phyloP scores from a whole-genome alignment of 2,113 vertebrate genomes.

The Gymnarchus niloticus region DNA sequence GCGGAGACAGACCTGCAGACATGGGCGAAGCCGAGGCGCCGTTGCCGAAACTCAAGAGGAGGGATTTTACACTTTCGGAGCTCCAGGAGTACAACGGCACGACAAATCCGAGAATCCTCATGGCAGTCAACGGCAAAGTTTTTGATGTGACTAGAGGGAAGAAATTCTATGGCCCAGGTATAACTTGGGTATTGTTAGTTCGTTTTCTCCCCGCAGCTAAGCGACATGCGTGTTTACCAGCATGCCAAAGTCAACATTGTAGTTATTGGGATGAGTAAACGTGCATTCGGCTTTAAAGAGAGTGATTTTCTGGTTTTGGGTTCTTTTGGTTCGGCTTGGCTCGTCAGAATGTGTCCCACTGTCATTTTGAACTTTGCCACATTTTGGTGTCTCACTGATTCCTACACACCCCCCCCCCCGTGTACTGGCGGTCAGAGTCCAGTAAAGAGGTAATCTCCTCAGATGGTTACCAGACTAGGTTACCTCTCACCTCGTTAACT shows the following conservation, averaged over 20 bases:
- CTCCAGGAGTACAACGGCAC: slow-evolving; percentile 76
- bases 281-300: neutral
- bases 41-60: slow-evolving; percentile 75
- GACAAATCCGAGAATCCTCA: slow-evolving; percentile 77
- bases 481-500: slow-evolving; percentile 47
- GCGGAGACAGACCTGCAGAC: slow-evolving; percentile 70
- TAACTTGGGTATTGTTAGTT: neutral
- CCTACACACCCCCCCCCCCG: neutral
- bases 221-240: neutral
- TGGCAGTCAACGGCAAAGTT: slow-evolving; percentile 88
- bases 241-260: no score
- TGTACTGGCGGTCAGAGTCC: slow-evolving; percentile 8
- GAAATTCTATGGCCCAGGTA: slow-evolving; percentile 93
- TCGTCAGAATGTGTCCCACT: neutral
- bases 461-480: neutral
- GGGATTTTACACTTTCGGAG: slow-evolving; percentile 78
- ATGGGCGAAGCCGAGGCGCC: slow-evolving; percentile 55
- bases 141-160: slow-evolving; percentile 87
- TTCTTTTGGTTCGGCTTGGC: neutral
- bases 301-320: neutral
- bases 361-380: neutral
- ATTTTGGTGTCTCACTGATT: neutral
- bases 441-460: neutral
- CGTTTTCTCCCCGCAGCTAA: neutral
- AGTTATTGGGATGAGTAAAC: neutral